Base-by-base conservation (phyloP, 2,888 invertebrate species). In the Tinea pellionella region DNA sequence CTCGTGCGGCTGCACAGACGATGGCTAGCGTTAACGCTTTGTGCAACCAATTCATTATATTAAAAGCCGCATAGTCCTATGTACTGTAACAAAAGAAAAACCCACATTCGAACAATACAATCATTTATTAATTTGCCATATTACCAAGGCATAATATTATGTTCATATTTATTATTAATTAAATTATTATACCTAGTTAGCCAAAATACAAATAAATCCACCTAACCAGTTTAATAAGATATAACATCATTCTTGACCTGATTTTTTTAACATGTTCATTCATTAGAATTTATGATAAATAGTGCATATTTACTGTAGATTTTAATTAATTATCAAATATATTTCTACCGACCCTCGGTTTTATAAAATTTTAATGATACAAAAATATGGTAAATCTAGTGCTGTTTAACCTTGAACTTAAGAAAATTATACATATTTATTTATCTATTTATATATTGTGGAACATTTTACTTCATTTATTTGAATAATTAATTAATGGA, bases 11-110 rank as follows among this genome's bases (percentile, higher is more conserved):
- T 72, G 77, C 69, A 77, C 84, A 82, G 75, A 83, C 72, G 70
- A 84, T 77, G 77, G 86, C 86, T 82, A 87, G 78, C 78, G 75
- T 74, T 75, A 88, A 78, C 69, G 82, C 78, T 69, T 78, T 77
- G 66, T 90, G 89, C 78, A 88, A 81, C 73, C 84, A 86, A 74
- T 91, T 77, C 90, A 88, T 76, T 85, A 86, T 74, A 79, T 86
- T 71, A 88, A 80, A 75, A 83, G 81, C 85, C 77, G 73, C 85
- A 85, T 86, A 85, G 78, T 86, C 80, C 79, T 79, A 84, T 78
- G 79, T 78, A 75, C 87, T 87, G 86, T 63, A 87, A 87, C 78
- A 81, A 85, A 69, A 76, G 65, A 79, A 42, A 71, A 37, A 37
- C 24, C n/a, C 37, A 37, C 37, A 78, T 64, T 60, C 37, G 9